Evolutionary conservation across 37 sponge, comb jelly and placozoan species (phyloP).

Genomic region (Chondrosia reniformis): DNA sequence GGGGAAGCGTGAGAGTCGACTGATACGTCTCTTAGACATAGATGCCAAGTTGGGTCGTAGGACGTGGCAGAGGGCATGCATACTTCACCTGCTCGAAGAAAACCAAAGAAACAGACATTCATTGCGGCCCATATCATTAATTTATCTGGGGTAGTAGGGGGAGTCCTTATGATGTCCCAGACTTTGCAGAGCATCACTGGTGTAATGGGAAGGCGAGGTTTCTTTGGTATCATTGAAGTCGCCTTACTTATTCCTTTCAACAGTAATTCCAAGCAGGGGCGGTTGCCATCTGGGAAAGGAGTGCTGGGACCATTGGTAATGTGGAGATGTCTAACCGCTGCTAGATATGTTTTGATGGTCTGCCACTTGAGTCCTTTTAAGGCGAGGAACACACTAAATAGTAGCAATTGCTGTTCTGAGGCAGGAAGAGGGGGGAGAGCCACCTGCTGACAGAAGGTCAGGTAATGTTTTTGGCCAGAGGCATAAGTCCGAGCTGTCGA

Average conservation of each 20-base stretch:
- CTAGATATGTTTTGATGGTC: conserved; percentile 53
- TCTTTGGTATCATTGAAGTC: neutral
- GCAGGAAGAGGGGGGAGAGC: conserved; percentile 41
- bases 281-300: conserved; percentile 14
- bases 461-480: conserved; percentile 25
- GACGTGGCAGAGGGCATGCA: neutral
- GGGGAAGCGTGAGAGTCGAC: neutral
- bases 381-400: conserved; percentile 32
- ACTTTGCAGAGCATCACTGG: conserved; percentile 22
- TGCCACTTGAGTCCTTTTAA: conserved; percentile 13
- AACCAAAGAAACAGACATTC: conserved; percentile 33
- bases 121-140: conserved; percentile 44
- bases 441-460: conserved; percentile 27
- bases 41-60: conserved; percentile 6
- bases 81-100: conserved; percentile 26
- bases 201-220: conserved; percentile 39
- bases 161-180: neutral
- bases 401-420: conserved; percentile 24
- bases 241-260: conserved; percentile 29
- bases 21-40: conserved; percentile 5
- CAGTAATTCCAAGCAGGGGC: conserved; percentile 34
- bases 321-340: conserved; percentile 44
- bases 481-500: conserved; percentile 49
- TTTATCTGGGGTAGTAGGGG: neutral
- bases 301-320: conserved; percentile 16